Evolutionary conservation across 2,888 invertebrate species (phyloP).

Genomic region (Scaptomyza polygonia): DNA sequence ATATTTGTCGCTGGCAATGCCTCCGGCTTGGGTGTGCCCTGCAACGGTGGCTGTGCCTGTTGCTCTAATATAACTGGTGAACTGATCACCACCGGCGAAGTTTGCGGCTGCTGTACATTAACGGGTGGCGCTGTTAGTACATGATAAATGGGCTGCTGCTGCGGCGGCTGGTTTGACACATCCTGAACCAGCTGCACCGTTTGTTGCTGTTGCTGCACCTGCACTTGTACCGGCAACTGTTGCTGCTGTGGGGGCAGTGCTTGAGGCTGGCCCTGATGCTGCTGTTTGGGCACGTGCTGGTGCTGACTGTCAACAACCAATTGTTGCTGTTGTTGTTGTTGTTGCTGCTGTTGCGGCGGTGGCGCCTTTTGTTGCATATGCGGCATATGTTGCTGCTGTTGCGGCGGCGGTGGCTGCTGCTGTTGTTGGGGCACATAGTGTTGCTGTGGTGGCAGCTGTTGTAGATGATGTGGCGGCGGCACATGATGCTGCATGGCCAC

Average conservation of each 20-base stretch:
- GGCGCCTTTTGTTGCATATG: conserved; percentile 62
- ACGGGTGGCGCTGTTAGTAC: conserved; percentile 50
- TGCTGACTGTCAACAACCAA: conserved; percentile 55
- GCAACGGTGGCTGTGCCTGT: conserved; percentile 50
- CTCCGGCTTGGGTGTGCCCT: conserved; percentile 62
- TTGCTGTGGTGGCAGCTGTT: conserved; percentile 67
- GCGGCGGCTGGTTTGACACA: conserved; percentile 50
- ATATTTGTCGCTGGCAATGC: conserved; percentile 53
- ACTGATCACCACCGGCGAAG: conserved; percentile 70
- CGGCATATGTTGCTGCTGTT: conserved; percentile 51
- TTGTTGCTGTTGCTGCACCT: conserved; percentile 43
- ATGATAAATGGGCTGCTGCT: conserved; percentile 67
- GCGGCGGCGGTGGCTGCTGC: conserved; percentile 52
- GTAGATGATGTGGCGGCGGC: conserved; percentile 72
- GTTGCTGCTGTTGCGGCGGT: conserved; percentile 42
- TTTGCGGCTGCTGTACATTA: conserved; percentile 70
- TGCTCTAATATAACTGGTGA: conserved; percentile 69
- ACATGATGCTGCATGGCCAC: conserved; percentile 62
- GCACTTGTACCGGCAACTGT: conserved; percentile 50
- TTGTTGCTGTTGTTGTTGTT: conserved; percentile 35
- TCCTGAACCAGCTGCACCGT: conserved; percentile 46
- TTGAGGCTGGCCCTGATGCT: conserved; percentile 60
- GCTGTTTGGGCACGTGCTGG: conserved; percentile 71
- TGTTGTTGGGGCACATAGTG: conserved; percentile 79
- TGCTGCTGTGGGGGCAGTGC: conserved; percentile 41